Percentiles rank a stretch among this genome's conserved stretches.
Conservation (phyloP, 2,888 invertebrate genomes). For the Cremastobaeus sp. region DNA sequence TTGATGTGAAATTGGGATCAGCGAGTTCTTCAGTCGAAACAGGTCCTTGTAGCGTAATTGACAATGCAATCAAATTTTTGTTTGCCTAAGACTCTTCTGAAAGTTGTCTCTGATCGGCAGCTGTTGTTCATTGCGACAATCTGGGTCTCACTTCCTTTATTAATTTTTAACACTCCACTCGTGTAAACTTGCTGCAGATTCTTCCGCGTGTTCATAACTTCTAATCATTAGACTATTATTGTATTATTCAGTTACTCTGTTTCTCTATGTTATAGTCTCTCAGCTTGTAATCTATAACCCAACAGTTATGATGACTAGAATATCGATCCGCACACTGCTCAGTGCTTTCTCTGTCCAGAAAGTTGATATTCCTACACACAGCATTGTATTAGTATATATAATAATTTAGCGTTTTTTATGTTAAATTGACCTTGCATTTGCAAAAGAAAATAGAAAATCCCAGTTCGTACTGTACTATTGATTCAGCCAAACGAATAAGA, state of each 20-base stretch:
- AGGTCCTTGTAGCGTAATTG: too few species aligned
- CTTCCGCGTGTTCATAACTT: conserved; percentile 4
- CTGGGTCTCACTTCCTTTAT: too few species aligned
- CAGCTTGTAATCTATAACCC: background rate
- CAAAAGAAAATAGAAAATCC: conserved; percentile 1
- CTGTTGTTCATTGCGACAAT: too few species aligned
- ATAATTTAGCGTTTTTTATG: too few species aligned
- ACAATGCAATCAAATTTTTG: too few species aligned
- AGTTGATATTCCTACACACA: conserved; percentile 11
- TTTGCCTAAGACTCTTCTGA: too few species aligned
- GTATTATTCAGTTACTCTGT: conserved; percentile 11
- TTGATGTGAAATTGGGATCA: too few species aligned
- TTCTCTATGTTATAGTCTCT: conserved; percentile 11
- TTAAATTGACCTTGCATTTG: background rate
- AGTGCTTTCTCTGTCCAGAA: conserved; percentile 11
- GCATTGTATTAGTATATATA: too few species aligned
- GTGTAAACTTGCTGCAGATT: too few species aligned
- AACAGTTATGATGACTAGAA: conserved; percentile 6
- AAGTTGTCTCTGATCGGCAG: too few species aligned
- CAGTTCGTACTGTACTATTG: conserved; percentile 39
- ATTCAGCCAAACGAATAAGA: conserved; percentile 22
- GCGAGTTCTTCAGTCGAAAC: too few species aligned
- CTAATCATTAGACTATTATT: conserved; percentile 2
- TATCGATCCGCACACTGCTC: conserved; percentile 15
- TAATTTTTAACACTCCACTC: too few species aligned